Evolutionary conservation across 2,797 vertebrate genomes (phyloP), one percentile per base, ranked within the genome.

Genomic region (Lates japonicus): DNA sequence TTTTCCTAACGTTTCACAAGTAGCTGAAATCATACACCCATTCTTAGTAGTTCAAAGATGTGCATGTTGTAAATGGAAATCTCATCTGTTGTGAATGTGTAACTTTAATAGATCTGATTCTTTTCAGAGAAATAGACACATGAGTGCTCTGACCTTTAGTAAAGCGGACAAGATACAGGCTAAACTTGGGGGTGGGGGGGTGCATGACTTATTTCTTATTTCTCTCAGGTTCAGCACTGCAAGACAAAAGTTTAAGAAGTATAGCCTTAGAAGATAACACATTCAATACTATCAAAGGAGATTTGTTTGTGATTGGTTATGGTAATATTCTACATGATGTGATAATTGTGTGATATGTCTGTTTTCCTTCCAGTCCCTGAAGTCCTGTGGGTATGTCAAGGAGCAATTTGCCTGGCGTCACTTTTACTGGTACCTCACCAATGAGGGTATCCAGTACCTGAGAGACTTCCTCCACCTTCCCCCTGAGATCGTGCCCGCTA

Each of bases 381-480:
- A 99, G 92, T 99, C 98, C 7, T 97, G 97, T 37, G 98, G 98
- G 77, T 98, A 98, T 1, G 98, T 99, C 83, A 99, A 99, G 94
- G 98, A 99, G 92, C 98, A 99, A 95, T 99, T 99, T 95, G 98
- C 98, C 10, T 99, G 98, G 98, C 98, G 98, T 82, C 98, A 99
- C 77, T 99, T 99, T 84, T 99, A 99, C 91, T 99, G 98, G 98
- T 99, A 99, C 82, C 96, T 99, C 83, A 99, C 98, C 89, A 99
- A 99, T 3, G 98, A 99, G 90, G 98, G 98, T 54, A 99, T 99
- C 93, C 98, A 99, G 95, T 99, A 99, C 82, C 95, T 99, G 92
- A 96, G 98, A 0, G 98, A 99, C 92, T 99, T 99, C 93, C 96
- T 99, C 7, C 98, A 99, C 86, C 95, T 99, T 16, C 98, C 98